These are phyloP conservation scores for Chrysopilus asiliformis DNA, from an alignment of 2,888 invertebrate species.

Conservation along the genomic window DNA sequence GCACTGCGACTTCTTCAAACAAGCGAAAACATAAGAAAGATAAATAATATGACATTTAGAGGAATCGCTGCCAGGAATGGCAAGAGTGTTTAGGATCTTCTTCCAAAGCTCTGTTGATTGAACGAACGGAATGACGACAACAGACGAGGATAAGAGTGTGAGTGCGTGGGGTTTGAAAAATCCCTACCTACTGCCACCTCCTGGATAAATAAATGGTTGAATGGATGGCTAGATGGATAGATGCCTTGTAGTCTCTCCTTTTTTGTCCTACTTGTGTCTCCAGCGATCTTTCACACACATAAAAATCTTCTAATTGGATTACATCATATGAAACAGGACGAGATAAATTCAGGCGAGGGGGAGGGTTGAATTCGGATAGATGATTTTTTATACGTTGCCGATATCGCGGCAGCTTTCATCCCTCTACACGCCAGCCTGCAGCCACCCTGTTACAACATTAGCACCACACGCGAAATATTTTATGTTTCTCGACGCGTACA, in stretches of 20 bases:
- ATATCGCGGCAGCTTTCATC: no score
- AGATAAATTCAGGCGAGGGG: background rate
- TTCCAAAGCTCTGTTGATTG: no score
- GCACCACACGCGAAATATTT: no score
- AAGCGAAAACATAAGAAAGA: conserved; percentile 7
- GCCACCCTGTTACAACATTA: no score
- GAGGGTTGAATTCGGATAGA: no score
- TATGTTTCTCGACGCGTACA: no score
- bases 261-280: background rate
- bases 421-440: no score
- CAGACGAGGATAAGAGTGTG: background rate
- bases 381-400: no score
- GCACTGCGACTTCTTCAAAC: no score
- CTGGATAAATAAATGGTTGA: background rate
- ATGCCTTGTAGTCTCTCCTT: background rate
- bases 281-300: background rate
- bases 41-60: conserved; percentile 8
- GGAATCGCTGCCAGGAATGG: conserved; percentile 2
- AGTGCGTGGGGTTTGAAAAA: background rate
- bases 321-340: conserved; percentile 7
- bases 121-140: no score
- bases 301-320: conserved; percentile 11
- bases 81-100: no score
- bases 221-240: conserved; percentile 5
- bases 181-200: background rate